Evolutionary conservation across 2,797 vertebrate species (phyloP), one percentile per base, ranked within the genome.

Genomic region (Phoebastria nigripes): DNA sequence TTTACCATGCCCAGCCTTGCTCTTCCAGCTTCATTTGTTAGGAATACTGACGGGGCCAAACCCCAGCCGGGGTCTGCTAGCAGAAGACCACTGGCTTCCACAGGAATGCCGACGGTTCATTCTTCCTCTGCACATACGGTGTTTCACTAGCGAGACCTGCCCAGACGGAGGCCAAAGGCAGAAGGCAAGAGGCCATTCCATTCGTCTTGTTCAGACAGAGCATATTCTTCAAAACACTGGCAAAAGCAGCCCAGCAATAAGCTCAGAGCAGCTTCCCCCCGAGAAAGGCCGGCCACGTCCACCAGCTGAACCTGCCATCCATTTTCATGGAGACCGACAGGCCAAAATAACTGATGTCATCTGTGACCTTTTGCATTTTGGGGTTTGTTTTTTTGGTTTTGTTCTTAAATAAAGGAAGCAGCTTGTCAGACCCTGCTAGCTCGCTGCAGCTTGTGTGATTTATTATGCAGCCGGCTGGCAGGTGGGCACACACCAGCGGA

Each of bases 51-150:
- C 1, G 19, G 56, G 17, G 65, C 25, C 51, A 47, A 37, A 39
- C 5, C 42, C 2, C 1, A 25, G 33, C 21, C 5, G 9, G 44
- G 51, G 7, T 9, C 25, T 46, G 46, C 24, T 5, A 29, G 15
- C 29, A 47, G 77, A 59, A 46, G 42, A n/a, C 31, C 16, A 3
- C 25, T 5, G 25, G 65, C 11, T 82, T 19, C 33, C 1, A 6
- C 1, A 0, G 63, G 47, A 69, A 41, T 1, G 17, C 31, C 0
- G 0, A 37, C 2, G 2, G 56, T 9, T 33, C 1, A 3, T 4
- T 22, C 29, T 24, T 37, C 18, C 18, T 26, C 31, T 15, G 14
- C 25, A 12, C 6, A 2, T 0, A 6, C 0, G 1, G 20, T 1
- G 24, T 25, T 58, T 63, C 72, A 14, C 21, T 5, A 44, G 19